A percentile compares a stretch with the other conserved stretches of the same genome.
Conservation (phyloP, 2,888 invertebrate genomes). For the Drosophila suboccidentalis region DNA sequence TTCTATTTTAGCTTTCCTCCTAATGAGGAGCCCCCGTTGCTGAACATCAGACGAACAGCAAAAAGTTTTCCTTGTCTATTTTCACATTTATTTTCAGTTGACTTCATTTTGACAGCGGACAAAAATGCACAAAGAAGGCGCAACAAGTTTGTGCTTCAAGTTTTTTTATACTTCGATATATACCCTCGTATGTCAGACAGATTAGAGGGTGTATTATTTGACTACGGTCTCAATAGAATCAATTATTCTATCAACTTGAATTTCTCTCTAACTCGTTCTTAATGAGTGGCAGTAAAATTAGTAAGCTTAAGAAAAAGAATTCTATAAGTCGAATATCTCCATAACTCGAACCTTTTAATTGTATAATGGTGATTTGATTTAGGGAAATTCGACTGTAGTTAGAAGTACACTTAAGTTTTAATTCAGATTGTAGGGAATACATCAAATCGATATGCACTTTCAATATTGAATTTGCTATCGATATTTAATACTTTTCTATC, state of each 20-base stretch:
- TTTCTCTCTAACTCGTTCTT: no score
- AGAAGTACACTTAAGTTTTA: not conserved
- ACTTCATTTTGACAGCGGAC: constrained; percentile 60
- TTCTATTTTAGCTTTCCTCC: constrained; percentile 22
- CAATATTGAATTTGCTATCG: not conserved
- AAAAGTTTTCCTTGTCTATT: constrained; percentile 43
- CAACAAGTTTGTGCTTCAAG: constrained; percentile 64
- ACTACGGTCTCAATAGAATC: not conserved
- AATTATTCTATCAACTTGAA: not conserved
- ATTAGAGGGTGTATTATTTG: constrained; percentile 1
- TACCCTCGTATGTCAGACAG: not conserved
- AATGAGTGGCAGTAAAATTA: no score
- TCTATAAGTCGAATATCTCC: no score
- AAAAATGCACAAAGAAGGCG: constrained; percentile 47
- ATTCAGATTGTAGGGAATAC: no score
- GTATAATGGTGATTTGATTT: no score
- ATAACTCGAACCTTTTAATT: no score
- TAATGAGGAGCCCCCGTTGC: constrained; percentile 69
- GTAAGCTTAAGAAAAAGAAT: no score
- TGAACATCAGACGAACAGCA: constrained; percentile 31
- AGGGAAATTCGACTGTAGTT: no score
- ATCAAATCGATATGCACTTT: no score
- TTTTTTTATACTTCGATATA: not conserved
- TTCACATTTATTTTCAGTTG: constrained; percentile 69
- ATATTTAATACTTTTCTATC: not conserved